These are phyloP conservation scores for Epiblema foenella DNA, from an alignment of 2,888 invertebrate species.

Conservation along the genomic window DNA sequence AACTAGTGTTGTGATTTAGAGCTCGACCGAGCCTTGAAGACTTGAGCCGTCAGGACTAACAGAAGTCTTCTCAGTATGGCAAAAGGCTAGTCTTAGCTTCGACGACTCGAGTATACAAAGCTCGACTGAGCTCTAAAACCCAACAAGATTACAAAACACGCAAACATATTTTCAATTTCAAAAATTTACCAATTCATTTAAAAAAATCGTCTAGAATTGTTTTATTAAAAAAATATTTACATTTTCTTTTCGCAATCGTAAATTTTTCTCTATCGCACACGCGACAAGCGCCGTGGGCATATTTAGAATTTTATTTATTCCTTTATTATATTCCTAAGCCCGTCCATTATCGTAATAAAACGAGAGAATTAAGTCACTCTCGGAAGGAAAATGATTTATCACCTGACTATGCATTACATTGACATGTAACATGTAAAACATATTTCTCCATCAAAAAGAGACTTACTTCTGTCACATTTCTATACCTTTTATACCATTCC, in stretches of 20 bases:
- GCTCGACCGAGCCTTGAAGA: too few relatives aligned
- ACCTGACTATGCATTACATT: background rate
- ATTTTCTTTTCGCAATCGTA: conserved; percentile 52
- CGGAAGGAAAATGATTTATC: background rate
- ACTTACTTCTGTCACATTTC: conserved; percentile 13
- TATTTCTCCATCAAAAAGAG: background rate
- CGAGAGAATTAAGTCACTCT: background rate
- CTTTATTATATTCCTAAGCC: conserved; percentile 10
- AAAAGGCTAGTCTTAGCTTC: too few relatives aligned
- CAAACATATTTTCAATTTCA: conserved; percentile 55
- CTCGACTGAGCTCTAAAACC: too few relatives aligned
- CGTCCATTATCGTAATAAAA: conserved; percentile 9
- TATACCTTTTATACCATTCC: conserved; percentile 1
- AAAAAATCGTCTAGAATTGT: conserved; percentile 58
- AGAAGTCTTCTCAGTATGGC: too few relatives aligned
- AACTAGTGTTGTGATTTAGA: too few relatives aligned
- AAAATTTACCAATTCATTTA: conserved; percentile 59
- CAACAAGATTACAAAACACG: too few relatives aligned
- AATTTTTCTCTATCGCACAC: conserved; percentile 25
- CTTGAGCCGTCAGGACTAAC: too few relatives aligned
- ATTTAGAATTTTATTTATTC: conserved; percentile 25
- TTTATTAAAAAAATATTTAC: conserved; percentile 74
- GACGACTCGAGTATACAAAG: too few relatives aligned
- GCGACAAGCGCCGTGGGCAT: conserved; percentile 22
- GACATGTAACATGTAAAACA: background rate